Evolutionary conservation across 2,888 invertebrate genomes (phyloP), one percentile per base, ranked within the genome.

Genomic region (Sinodicranocentrus sp.): DNA sequence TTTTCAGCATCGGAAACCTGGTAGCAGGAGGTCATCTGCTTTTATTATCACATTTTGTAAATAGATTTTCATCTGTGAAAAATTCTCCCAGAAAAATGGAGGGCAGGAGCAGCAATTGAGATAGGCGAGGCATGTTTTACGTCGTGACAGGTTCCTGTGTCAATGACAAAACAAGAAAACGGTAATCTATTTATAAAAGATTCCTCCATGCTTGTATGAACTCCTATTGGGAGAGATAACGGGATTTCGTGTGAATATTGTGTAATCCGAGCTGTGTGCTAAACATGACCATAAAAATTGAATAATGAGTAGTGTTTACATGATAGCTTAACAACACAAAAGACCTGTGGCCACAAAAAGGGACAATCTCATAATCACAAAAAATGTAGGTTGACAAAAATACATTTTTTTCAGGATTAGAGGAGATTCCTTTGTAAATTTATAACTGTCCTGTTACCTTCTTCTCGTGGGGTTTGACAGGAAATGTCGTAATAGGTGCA

Each of bases 101-200:
- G 19, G 26, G 68, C 26, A 68, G 67, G 65, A 28, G 19, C 19
- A 65, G 17, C 23, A 68, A 19, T 10, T 33, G 6, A 61, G 71
- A 61, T 33, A 73, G 73, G 73, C 61, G 25, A 73, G 48, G 13
- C 48, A 48, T 48, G 25, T 39, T n/a, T n/a, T 70, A 2, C 15
- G 52, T 77, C 76, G 67, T 77, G 76, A 77, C 76, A 77, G 76
- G 76, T 77, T 67, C 67, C 67, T 77, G 67, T 44, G 43, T 48
- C 67, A 33, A n/a, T n/a, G n/a, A 52, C 75, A 75, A 65, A 52
- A 52, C 44, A 65, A n/a, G n/a, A n/a, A n/a, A 25, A 44, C 28
- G 15, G 61, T 48, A 61, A 21, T 39, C 33, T 48, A 65, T 75
- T 28, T 33, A 75, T 65, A 75, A 75, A 73, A 59, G 61, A 28